A percentile compares a stretch with the other conserved stretches of the same genome.
These are phyloP conservation scores for Sycobia sp. DNA, from an alignment of 1,140 invertebrate genomes.

Conservation along the genomic window DNA sequence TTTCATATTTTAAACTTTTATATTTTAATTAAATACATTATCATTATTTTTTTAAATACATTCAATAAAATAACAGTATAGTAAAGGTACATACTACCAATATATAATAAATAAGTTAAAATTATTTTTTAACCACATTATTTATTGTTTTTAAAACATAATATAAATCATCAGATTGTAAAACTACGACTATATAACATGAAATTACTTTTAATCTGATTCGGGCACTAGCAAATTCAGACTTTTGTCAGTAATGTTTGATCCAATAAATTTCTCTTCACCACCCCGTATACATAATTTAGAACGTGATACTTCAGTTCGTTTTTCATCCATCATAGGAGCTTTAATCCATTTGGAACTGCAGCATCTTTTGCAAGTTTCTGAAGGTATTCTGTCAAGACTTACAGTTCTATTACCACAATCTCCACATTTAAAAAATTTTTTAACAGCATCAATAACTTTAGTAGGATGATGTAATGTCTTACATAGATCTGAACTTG, in stretches of 20 bases:
- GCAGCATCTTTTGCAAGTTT: constrained; percentile 79
- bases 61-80: too few species aligned
- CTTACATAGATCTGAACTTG: constrained; percentile 83
- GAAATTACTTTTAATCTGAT: constrained; percentile 19
- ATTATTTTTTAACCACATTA: too few species aligned
- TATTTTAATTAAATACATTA: too few species aligned
- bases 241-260: constrained; percentile 64
- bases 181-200: too few species aligned
- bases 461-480: constrained; percentile 78
- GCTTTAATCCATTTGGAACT: constrained; percentile 76
- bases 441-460: constrained; percentile 78
- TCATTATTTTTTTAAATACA: too few species aligned
- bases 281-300: constrained; percentile 73
- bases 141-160: too few species aligned
- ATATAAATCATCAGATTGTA: too few species aligned
- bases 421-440: constrained; percentile 89
- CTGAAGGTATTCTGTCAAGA: constrained; percentile 76
- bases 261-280: constrained; percentile 73
- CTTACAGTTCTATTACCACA: constrained; percentile 83
- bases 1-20: too few species aligned
- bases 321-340: constrained; percentile 80
- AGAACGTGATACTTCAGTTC: constrained; percentile 59
- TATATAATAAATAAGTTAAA: too few species aligned
- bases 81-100: too few species aligned
- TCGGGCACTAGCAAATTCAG: constrained; percentile 73